Conservation (phyloP, 2,113 vertebrate genomes). For the Catharus minimus region DNA sequence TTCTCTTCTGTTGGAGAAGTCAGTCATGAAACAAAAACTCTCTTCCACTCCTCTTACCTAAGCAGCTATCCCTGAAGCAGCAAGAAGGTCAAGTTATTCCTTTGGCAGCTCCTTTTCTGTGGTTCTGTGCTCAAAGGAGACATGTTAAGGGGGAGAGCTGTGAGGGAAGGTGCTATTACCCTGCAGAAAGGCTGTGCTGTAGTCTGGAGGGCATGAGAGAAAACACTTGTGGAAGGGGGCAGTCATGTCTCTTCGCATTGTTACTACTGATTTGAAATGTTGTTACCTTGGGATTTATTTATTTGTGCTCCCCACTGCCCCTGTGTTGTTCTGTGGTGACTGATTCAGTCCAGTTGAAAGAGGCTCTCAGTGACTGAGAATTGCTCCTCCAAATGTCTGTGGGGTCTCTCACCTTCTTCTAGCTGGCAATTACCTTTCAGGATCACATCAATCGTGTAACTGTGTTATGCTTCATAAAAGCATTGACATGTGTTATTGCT, state of each 20-base stretch:
- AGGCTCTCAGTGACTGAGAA: neutral
- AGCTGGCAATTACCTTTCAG: neutral
- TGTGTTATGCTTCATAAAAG: neutral
- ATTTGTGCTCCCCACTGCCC: accelerated
- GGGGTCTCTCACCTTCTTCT: neutral
- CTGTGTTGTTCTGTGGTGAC: neutral
- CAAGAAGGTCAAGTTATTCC: neutral
- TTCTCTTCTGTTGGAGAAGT: neutral
- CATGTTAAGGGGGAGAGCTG: neutral
- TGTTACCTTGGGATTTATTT: neutral
- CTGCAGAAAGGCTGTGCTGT: neutral
- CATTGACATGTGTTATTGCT: neutral
- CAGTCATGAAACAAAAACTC: neutral
- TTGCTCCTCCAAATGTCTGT: neutral
- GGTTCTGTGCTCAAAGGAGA: neutral
- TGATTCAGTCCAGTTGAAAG: neutral
- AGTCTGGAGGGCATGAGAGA: neutral
- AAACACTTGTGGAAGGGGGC: neutral
- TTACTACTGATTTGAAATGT: neutral
- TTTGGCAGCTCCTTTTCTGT: neutral
- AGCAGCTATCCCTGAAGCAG: neutral
- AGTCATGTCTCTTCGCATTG: neutral
- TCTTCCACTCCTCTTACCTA: neutral
- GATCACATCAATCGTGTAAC: neutral
- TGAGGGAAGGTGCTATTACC: neutral